Evolutionary conservation across 2,113 vertebrate species (phyloP).

Genomic region (Casuarius casuarius): DNA sequence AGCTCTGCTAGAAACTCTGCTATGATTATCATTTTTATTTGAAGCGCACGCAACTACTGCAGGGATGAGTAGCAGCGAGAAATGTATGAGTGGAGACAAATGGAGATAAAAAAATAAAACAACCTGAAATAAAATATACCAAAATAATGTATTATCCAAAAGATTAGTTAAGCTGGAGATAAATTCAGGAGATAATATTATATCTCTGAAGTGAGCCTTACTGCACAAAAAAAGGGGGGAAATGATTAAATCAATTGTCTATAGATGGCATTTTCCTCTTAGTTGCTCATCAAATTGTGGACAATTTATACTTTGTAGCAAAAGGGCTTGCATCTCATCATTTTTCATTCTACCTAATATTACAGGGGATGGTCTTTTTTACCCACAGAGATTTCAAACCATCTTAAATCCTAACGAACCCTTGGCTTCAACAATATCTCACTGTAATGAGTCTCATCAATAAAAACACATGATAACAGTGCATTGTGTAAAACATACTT

Average conservation of each 20-base stretch:
- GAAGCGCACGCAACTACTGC: background rate
- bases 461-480: accelerated
- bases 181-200: background rate
- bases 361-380: background rate
- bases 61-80: background rate
- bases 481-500: accelerated
- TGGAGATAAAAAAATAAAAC: background rate
- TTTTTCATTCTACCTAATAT: background rate
- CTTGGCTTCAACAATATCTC: background rate
- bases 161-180: no score
- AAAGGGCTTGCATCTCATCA: background rate
- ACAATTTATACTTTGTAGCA: background rate
- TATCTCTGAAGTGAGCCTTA: background rate
- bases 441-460: accelerated
- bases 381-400: background rate
- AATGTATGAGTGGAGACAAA: background rate
- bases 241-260: background rate
- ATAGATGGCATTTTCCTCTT: background rate
- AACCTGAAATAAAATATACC: background rate
- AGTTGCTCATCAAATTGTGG: background rate
- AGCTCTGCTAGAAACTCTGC: no score
- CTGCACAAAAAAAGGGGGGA: background rate
- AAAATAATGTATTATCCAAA: background rate
- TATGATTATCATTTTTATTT: no score
- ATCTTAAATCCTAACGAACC: background rate